Conservation (phyloP, 2,113 vertebrate genomes). For the Hippocampus comes region DNA sequence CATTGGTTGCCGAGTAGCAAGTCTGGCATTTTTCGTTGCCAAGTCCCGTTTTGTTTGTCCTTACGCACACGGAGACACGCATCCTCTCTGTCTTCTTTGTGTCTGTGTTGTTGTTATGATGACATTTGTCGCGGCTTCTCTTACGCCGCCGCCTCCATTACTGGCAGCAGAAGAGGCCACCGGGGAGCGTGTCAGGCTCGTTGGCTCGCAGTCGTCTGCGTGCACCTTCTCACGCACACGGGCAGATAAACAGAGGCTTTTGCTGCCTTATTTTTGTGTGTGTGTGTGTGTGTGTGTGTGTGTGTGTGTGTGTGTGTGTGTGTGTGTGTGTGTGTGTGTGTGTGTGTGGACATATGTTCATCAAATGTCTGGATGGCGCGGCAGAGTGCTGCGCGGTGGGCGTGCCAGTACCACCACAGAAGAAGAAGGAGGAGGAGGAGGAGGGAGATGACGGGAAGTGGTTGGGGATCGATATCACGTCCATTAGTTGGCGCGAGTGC, state of each 20-base stretch:
- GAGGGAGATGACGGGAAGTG: neutral
- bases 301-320: too few species aligned
- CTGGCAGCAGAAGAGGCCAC: slow-evolving; percentile 52
- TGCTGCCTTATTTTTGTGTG: neutral
- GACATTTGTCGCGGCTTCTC: slow-evolving; percentile 36
- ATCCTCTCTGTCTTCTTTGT: slow-evolving; percentile 33
- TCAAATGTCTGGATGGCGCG: neutral
- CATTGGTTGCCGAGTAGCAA: neutral
- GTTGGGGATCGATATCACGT: neutral
- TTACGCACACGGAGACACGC: neutral
- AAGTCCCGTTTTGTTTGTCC: neutral
- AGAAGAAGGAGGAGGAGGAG: neutral
- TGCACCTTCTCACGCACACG: slow-evolving; percentile 20
- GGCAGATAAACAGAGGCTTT: neutral
- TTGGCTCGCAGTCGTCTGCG: slow-evolving; percentile 47
- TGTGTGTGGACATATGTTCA: neutral
- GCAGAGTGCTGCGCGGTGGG: neutral
- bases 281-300: neutral
- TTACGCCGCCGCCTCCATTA: slow-evolving; percentile 47
- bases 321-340: neutral
- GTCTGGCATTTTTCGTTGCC: neutral
- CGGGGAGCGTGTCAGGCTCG: slow-evolving; percentile 37
- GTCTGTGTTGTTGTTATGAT: slow-evolving; percentile 21
- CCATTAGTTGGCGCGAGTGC: neutral
- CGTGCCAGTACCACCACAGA: neutral